Base-by-base conservation (phyloP, 2,113 vertebrate species). In the Dissostichus mawsoni region DNA sequence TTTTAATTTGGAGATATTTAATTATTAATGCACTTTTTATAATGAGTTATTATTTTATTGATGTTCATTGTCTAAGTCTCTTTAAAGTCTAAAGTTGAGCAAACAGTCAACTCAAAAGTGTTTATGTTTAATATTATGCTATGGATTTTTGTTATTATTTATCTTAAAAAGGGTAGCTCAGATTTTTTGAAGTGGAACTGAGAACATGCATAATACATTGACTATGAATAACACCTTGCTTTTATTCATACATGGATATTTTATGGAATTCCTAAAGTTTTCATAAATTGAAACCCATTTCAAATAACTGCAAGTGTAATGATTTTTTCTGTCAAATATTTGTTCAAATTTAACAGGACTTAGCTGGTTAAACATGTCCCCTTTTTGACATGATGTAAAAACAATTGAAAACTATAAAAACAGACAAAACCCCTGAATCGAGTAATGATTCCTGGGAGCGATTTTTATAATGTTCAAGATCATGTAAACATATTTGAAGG, bases 321-420 rank as follows among this genome's bases (percentile, higher is more conserved):
- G 13, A 9, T 2, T 62, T 62, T 14, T 5, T 23, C 18, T 11
- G 8, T 52, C 16, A 20, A 68, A 68, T 59, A 56, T 77, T 68
- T 62, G 58, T 59, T 55, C n/a, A 51, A 13, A 45, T n/a, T 65
- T 13, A 29, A 17, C 8, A 23, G 2, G 18, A 41, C 4, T 70
- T 47, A 50, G 29, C 44, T 33, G 7, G 5, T 55, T 50, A 52
- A 75, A 74, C 45, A 78, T 33, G 33, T 65, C 44, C n/a, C 56
- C 65, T 56, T 29, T 67, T 25, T 76, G 33, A 50, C 47, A 52
- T 13, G 51, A 53, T 59, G n/a, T 69, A 56, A 57, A 61, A 78
- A 78, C 55, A 70, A 72, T 1, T 12, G 33, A 66, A 73, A 84
- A 25, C 29, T 53, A 25, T 13, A 57, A 52, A 81, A 74, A 77